Evolutionary conservation across 2,888 invertebrate species (phyloP), one percentile per base, ranked within the genome.

Genomic region (Trichacis sp.): DNA sequence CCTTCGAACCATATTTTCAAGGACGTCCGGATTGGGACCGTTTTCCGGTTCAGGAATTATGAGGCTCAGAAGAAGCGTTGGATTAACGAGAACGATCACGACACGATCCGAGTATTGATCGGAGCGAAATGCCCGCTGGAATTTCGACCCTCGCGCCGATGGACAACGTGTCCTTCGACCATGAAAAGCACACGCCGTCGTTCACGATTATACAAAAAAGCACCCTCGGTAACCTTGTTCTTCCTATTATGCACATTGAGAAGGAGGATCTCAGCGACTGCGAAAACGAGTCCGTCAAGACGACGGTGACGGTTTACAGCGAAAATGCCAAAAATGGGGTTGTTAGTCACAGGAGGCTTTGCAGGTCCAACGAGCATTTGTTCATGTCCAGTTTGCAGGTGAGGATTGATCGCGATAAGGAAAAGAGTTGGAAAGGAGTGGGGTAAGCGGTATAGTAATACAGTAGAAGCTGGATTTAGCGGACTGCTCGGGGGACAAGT

Each of bases 181-280:
- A 55, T 48, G 58, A 70, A 17, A 73, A 77, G 56, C 65, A 73
- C 61, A 62, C 69, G 9, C 75, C 79, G 2, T 78, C 81, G 4
- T 83, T 83, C 48, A 80, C 79, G 14, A 77, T 84, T 18, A 74
- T 84, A 3, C 79, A 79, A 14, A 80, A 77, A 40, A 76, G 80
- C 52, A 78, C 72, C 6, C 69, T 80, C 12, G 79, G 77, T 8
- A 74, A 73, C 47, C 74, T 76, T 14, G 75, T 75, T 46, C 71
- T 82, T 15, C 83, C 82, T 0, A 64, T 81, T 4, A 70, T 84
- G 2, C 80, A 79, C 18, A 47, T 75, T 36, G 77, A 78, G 48
- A 74, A 72, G 15, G n/a, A n/a, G n/a, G 72, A 77, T 14, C 63
- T 64, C 14, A 68, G 56, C 6, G 69, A 71, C 47, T 53, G 62